Evolutionary conservation across 2,888 invertebrate genomes (phyloP).

Genomic region (Iphiclides podalirius): DNA sequence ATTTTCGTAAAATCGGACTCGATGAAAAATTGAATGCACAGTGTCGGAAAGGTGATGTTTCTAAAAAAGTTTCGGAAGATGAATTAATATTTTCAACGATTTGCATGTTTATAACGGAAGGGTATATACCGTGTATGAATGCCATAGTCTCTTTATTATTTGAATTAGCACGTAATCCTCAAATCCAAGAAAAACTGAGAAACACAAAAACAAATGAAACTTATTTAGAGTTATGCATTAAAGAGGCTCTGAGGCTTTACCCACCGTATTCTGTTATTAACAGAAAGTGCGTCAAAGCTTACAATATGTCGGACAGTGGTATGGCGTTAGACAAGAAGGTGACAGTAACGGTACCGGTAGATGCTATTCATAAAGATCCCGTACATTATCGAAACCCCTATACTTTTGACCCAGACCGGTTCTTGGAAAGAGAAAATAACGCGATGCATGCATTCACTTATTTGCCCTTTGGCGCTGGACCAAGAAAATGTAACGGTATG

Average conservation of each 20-base stretch:
- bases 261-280: slow-evolving; percentile 62
- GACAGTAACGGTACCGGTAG: slow-evolving; percentile 60
- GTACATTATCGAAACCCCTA: slow-evolving; percentile 52
- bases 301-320: slow-evolving; percentile 54
- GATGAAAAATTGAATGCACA: slow-evolving; percentile 44
- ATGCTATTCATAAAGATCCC: slow-evolving; percentile 58
- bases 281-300: slow-evolving; percentile 60
- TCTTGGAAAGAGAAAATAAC: slow-evolving; percentile 43
- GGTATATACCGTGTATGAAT: slow-evolving; percentile 61
- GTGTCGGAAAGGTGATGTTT: slow-evolving; percentile 24
- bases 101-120: slow-evolving; percentile 60
- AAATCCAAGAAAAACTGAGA: slow-evolving; percentile 53
- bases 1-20: slow-evolving; percentile 47
- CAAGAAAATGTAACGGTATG: slow-evolving; percentile 70
- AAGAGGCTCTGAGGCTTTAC: slow-evolving; percentile 64
- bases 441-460: slow-evolving; percentile 48
- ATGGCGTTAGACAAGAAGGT: slow-evolving; percentile 59
- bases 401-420: slow-evolving; percentile 61
- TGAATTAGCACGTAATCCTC: slow-evolving; percentile 54
- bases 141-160: slow-evolving; percentile 55
- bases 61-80: slow-evolving; percentile 39
- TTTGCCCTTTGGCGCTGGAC: slow-evolving; percentile 68
- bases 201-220: slow-evolving; percentile 39
- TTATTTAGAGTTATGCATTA: slow-evolving; percentile 56
- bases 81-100: slow-evolving; percentile 55